phyloP scores from a whole-genome alignment of 2,113 vertebrate species.

The Forbesichthys papilliferus region DNA sequence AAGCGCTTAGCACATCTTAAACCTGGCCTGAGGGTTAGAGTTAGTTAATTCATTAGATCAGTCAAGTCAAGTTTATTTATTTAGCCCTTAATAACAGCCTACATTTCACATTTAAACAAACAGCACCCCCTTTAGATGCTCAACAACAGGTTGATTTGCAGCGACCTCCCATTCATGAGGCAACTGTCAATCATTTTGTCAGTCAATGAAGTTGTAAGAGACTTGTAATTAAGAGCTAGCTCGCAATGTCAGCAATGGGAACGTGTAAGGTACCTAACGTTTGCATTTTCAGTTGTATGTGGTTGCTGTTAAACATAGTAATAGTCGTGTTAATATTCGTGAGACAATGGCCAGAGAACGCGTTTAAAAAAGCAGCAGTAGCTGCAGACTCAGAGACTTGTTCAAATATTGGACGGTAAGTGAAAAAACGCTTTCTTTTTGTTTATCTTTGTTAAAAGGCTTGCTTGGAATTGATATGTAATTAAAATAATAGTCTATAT shows the following conservation, averaged over 20 bases:
- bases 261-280: too few relatives aligned
- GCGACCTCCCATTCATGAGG: neutral
- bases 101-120: too few relatives aligned
- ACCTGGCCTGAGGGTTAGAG: too few relatives aligned
- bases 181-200: neutral
- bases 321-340: constrained; percentile 23
- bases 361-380: constrained; percentile 75
- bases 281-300: too few relatives aligned
- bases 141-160: neutral
- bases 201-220: neutral
- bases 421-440: constrained; percentile 7
- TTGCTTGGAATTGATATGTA: too few relatives aligned
- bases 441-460: neutral
- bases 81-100: too few relatives aligned
- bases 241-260: constrained; percentile 32
- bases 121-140: too few relatives aligned
- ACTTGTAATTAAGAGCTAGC: neutral
- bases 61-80: too few relatives aligned
- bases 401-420: constrained; percentile 82
- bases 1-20: too few relatives aligned
- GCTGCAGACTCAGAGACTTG: constrained; percentile 82
- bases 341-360: constrained; percentile 34
- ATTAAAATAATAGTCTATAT: too few relatives aligned
- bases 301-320: too few relatives aligned
- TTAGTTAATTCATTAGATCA: too few relatives aligned